Percentiles rank a stretch among this genome's conserved stretches.
Evolutionary conservation across 2,113 vertebrate genomes (phyloP).

Genomic region (Scophthalmus maximus): DNA sequence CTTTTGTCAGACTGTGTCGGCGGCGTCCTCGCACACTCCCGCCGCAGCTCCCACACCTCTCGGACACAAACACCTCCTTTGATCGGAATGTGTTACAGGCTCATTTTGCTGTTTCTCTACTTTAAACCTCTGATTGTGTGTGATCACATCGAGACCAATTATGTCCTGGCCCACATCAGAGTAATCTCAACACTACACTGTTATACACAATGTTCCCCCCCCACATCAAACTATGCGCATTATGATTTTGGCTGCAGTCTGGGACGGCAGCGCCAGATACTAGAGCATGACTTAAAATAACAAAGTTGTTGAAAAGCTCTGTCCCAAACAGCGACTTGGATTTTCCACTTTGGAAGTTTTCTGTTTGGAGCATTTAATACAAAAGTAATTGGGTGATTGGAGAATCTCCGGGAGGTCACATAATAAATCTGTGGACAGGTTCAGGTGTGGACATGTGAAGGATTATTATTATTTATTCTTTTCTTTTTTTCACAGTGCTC

Average conservation of each 20-base stretch:
- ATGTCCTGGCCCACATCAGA: neutral
- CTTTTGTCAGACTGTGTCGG: neutral
- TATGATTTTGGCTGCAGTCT: conserved; percentile 31
- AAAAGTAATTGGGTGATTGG: neutral
- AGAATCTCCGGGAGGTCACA: too few species aligned
- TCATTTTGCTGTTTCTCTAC: neutral
- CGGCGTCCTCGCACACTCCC: neutral
- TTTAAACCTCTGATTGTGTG: conserved; percentile 12
- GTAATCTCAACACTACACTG: neutral
- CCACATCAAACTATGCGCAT: conserved; percentile 25
- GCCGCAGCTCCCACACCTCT: conserved; percentile 2
- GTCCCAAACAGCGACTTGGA: neutral
- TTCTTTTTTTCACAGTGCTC: neutral
- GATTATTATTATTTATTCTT: too few species aligned
- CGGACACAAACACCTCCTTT: neutral
- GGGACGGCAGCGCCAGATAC: conserved; percentile 28
- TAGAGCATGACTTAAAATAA: neutral
- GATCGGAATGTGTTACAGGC: neutral
- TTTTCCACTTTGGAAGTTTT: conserved; percentile 6
- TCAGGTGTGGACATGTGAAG: neutral
- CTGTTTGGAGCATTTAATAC: conserved; percentile 14
- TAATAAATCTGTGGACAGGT: neutral
- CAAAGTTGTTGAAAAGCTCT: conserved; percentile 19
- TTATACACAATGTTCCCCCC: conserved; percentile 51
- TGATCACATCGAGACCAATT: neutral